Percentiles rank a stretch among this genome's conserved stretches.
phyloP scores from a whole-genome alignment of 2,113 vertebrate genomes.

The Cranoglanis bouderius region DNA sequence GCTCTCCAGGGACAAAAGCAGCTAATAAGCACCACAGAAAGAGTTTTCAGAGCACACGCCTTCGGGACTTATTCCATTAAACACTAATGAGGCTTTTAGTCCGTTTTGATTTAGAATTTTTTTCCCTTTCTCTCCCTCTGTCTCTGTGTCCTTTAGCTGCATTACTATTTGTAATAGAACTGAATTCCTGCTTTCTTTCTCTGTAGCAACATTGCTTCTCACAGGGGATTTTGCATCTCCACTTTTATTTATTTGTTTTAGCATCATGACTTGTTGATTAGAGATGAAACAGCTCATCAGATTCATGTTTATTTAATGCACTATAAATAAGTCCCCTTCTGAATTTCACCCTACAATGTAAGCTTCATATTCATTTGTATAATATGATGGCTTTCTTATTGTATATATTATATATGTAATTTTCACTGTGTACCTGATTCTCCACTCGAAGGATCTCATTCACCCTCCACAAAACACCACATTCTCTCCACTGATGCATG shows the following conservation, averaged over 20 bases:
- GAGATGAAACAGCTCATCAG: background rate
- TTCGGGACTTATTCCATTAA: conserved; percentile 51
- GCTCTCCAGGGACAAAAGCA: conserved; percentile 49
- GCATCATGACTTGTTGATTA: background rate
- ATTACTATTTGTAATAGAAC: conserved; percentile 30
- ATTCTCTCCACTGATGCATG: conserved; percentile 26
- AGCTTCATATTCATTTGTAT: background rate
- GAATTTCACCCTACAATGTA: background rate
- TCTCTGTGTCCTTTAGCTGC: background rate
- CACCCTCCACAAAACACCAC: conserved; percentile 23
- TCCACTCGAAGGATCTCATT: conserved; percentile 27
- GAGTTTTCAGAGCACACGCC: conserved; percentile 44
- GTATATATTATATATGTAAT: background rate
- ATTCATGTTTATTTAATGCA: conserved; percentile 1
- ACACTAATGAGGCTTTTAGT: conserved; percentile 56
- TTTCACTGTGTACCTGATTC: background rate
- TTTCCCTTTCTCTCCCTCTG: background rate
- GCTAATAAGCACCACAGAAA: conserved; percentile 44
- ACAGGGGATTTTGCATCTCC: background rate
- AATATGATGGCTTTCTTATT: background rate
- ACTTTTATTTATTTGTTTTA: too few relatives aligned
- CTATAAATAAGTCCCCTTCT: background rate
- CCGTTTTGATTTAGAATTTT: conserved; percentile 20
- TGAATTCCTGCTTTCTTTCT: background rate
- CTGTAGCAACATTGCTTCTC: background rate